Evolutionary conservation across 2,797 vertebrate genomes (phyloP), one percentile per base, ranked within the genome.

Genomic region (Novumbra hubbsi): DNA sequence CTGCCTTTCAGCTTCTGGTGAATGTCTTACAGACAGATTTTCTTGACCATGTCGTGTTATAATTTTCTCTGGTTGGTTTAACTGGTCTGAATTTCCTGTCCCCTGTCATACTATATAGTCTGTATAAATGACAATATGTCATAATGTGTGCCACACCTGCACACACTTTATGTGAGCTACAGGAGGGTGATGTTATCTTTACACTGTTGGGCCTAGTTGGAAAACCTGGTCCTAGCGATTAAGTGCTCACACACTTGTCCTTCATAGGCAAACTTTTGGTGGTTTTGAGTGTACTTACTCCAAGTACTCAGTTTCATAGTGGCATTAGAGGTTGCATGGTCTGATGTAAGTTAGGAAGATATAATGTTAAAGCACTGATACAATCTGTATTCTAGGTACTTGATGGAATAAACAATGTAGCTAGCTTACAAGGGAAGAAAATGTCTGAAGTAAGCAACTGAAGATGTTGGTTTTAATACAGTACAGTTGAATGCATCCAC

Each of bases 401-500:
- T 24, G 41, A 12, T 45, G 30, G 24, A 64, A 64, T 64, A 6
- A 64, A 64, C 62, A 30, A 17, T 15, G 4, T 48, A 62, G 65
- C 67, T 24, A 68, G 49, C 24, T 52, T 5, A 21, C 21, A 28
- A 65, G 27, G 16, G 21, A 14, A 30, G n/a, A 65, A 45, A 9
- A 55, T 50, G 45, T 41, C 67, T 73, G 30, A 57, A 41, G 55
- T 76, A 38, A 74, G 66, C 72, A 68, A 55, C 57, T 80, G 77
- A 38, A 65, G 34, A 28, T 60, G 68, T 86, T 76, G 49, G 24
- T 60, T 71, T 86, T 78, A 77, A 72, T 77, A 85, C 67, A 76
- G 81, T 69, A 72, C 60, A 66, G 81, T 69, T 71, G 52, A 68
- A 80, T 69, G 72, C 32, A 75, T 70, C 17, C 32, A 62, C 69